phyloP scores from a whole-genome alignment of 2,113 vertebrate species.

The Hippocampus comes region DNA sequence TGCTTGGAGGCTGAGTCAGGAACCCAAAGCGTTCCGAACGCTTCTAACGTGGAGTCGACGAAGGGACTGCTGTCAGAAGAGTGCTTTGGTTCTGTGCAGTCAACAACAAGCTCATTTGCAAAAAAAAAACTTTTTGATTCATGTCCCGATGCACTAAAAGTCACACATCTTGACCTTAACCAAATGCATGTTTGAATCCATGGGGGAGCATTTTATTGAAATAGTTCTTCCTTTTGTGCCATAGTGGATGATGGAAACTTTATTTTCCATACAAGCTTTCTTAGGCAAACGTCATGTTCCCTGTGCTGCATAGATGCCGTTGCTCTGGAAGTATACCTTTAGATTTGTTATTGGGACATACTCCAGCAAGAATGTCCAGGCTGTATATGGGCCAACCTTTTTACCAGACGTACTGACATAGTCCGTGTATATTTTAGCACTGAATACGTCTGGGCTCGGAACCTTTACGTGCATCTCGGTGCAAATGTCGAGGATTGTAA shows the following conservation, averaged over 20 bases:
- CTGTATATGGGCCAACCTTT: slow-evolving; percentile 48
- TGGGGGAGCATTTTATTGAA: neutral
- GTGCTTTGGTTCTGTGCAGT: neutral
- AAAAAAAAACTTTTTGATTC: neutral
- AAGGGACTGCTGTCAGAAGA: slow-evolving; percentile 16
- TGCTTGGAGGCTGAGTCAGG: slow-evolving; percentile 23
- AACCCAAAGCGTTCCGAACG: slow-evolving; percentile 27
- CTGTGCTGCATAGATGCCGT: slow-evolving; percentile 46
- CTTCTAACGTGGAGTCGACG: slow-evolving; percentile 25
- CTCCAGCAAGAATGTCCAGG: slow-evolving; percentile 65
- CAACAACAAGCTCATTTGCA: slow-evolving; percentile 1
- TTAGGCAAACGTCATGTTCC: slow-evolving; percentile 4
- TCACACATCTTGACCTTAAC: slow-evolving; percentile 4
- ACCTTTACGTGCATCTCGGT: slow-evolving; percentile 20
- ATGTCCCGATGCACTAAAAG: neutral
- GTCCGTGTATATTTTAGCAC: slow-evolving; percentile 48
- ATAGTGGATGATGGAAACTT: neutral
- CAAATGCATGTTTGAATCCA: slow-evolving; percentile 6
- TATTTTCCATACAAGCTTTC: slow-evolving; percentile 12
- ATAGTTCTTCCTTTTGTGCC: slow-evolving; percentile 11
- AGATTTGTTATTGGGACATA: slow-evolving; percentile 41
- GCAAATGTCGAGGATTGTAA: slow-evolving; percentile 37
- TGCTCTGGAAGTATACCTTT: slow-evolving; percentile 42
- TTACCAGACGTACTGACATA: slow-evolving; percentile 34
- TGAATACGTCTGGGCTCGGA: slow-evolving; percentile 38